phyloP scores from a whole-genome alignment of 2,888 invertebrate genomes.

The Diaphora mendica region DNA sequence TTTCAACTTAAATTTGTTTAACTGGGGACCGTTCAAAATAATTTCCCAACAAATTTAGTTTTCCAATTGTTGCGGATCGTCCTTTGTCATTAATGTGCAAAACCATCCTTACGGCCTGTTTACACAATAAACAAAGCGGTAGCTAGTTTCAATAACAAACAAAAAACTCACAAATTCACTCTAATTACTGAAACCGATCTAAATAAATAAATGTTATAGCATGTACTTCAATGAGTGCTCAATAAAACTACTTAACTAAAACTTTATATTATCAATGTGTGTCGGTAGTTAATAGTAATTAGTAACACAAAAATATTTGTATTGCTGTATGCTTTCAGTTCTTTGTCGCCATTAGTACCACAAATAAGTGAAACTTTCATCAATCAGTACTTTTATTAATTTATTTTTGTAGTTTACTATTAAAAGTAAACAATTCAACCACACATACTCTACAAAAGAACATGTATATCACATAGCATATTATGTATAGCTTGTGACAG shows the following conservation, averaged over 20 bases:
- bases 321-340: neutral
- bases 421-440: no score
- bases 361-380: neutral
- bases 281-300: neutral
- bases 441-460: no score
- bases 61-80: constrained; percentile 14
- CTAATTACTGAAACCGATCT: constrained; percentile 26
- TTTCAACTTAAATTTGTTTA: constrained; percentile 15
- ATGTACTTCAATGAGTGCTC: constrained; percentile 6
- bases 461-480: no score
- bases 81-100: constrained; percentile 36
- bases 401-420: neutral
- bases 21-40: constrained; percentile 11
- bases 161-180: constrained; percentile 32
- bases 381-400: neutral
- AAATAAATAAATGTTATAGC: constrained; percentile 21
- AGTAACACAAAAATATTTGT: neutral
- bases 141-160: constrained; percentile 41
- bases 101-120: constrained; percentile 38
- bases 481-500: no score
- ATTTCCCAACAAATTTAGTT: constrained; percentile 28
- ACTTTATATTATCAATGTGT: no score
- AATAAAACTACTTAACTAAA: no score
- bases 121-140: constrained; percentile 28
- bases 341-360: neutral